Evolutionary conservation across 2,797 vertebrate genomes (phyloP).

Genomic region (Urophycis tenuis): DNA sequence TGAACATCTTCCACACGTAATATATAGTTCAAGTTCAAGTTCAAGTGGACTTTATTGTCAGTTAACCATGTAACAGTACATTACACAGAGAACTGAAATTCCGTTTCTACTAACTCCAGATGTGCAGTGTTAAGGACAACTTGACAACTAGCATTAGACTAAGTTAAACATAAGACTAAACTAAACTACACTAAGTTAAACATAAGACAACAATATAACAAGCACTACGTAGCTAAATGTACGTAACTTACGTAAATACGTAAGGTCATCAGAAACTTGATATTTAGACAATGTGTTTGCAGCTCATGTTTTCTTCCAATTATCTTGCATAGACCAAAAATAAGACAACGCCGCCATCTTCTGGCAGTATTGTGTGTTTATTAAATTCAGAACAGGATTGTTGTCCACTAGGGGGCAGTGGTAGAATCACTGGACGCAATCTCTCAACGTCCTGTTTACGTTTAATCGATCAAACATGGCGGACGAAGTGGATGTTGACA

Average conservation of each 20-base stretch:
- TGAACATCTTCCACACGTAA: not conserved
- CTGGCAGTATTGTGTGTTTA: not conserved
- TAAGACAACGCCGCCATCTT: not conserved
- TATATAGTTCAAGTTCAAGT: too few species aligned
- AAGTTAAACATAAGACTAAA: too few species aligned
- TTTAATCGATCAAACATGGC: conserved; percentile 62
- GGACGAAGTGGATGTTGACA: conserved; percentile 74
- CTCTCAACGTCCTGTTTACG: conserved; percentile 37
- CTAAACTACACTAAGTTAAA: too few species aligned
- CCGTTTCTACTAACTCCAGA: too few species aligned
- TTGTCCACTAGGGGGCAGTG: conserved; percentile 50
- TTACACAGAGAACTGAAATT: too few species aligned
- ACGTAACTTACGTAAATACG: too few species aligned
- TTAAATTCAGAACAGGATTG: not conserved
- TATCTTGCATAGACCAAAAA: not conserved
- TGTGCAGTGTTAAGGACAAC: too few species aligned
- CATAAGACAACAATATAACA: too few species aligned
- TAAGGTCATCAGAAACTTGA: not conserved
- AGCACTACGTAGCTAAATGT: too few species aligned
- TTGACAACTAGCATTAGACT: too few species aligned
- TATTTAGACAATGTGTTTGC: not conserved
- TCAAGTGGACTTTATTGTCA: too few species aligned
- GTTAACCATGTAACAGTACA: too few species aligned
- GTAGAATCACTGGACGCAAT: not conserved
- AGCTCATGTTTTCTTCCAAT: not conserved